A percentile compares a stretch with the other conserved stretches of the same genome.
These are phyloP conservation scores for Xiphias gladius DNA, from an alignment of 2,113 vertebrate species.

Conservation along the genomic window DNA sequence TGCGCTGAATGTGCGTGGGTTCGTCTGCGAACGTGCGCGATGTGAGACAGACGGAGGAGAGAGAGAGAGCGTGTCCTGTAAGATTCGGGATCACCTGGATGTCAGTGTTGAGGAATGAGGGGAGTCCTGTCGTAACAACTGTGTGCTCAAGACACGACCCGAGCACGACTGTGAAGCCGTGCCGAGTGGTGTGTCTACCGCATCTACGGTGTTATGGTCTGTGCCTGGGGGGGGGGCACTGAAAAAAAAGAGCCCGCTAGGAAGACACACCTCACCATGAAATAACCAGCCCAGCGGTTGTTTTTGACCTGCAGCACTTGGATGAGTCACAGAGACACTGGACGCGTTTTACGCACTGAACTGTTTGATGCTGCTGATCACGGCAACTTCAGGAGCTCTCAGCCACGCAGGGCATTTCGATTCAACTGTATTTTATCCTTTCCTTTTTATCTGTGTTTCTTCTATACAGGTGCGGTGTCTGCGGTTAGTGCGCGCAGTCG, in stretches of 20 bases:
- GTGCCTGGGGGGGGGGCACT: constrained; percentile 13
- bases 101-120: constrained; percentile 41
- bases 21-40: constrained; percentile 31
- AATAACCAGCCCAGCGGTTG: constrained; percentile 32
- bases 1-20: constrained; percentile 26
- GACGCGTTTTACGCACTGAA: constrained; percentile 51
- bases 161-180: neutral
- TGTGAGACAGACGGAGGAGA: constrained; percentile 7
- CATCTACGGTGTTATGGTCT: constrained; percentile 11
- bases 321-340: constrained; percentile 61
- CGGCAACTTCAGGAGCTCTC: neutral
- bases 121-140: constrained; percentile 2
- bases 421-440: neutral
- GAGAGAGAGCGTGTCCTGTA: constrained; percentile 18
- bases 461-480: constrained; percentile 1
- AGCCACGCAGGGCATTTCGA: neutral
- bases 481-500: neutral
- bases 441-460: neutral
- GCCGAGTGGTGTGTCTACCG: neutral
- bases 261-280: constrained; percentile 70
- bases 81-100: neutral
- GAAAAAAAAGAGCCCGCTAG: constrained; percentile 9
- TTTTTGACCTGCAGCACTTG: constrained; percentile 56
- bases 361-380: constrained; percentile 22
- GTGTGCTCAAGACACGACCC: constrained; percentile 15